These are phyloP conservation scores for Drosophila serrata DNA, from an alignment of 1,140 invertebrate genomes.

Conservation along the genomic window DNA sequence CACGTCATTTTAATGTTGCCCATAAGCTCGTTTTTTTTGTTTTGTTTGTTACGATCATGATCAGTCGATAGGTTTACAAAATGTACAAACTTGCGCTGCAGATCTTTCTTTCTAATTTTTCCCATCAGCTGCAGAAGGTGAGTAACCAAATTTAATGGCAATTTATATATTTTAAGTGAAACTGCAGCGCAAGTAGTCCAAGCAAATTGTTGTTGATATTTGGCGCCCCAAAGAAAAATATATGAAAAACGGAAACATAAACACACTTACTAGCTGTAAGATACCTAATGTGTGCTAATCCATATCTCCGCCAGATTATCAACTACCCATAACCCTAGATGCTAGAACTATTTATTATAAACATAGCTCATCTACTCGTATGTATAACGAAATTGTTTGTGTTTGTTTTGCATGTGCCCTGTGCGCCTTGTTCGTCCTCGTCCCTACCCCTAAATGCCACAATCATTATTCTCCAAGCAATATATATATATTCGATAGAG, in stretches of 20 bases:
- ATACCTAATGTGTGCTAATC: conserved; percentile 78
- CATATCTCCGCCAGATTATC: conserved; percentile 69
- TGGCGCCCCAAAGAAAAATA: conserved; percentile 24
- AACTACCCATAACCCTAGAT: conserved; percentile 70
- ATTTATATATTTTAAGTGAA: background rate
- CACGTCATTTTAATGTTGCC: conserved; percentile 75
- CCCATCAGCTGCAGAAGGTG: conserved; percentile 26
- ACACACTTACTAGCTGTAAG: conserved; percentile 50
- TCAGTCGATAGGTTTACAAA: conserved; percentile 45
- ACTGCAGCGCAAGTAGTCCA: conserved; percentile 42
- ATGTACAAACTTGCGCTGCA: conserved; percentile 41
- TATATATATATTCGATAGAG: conserved; percentile 11
- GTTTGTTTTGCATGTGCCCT: conserved; percentile 82
- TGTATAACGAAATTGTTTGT: conserved; percentile 76
- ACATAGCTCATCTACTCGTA: conserved; percentile 55
- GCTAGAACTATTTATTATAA: conserved; percentile 59
- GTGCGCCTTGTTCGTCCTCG: conserved; percentile 56
- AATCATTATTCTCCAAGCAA: conserved; percentile 4
- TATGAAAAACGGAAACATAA: conserved; percentile 33
- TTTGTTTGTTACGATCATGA: conserved; percentile 52
- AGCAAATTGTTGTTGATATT: conserved; percentile 81
- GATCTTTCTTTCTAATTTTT: background rate
- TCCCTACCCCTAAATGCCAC: conserved; percentile 18
- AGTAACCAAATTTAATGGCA: conserved; percentile 10
- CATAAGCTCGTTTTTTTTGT: conserved; percentile 62